These are phyloP conservation scores for Mycogona germanica DNA, from an alignment of 2,888 invertebrate genomes.

Conservation along the genomic window DNA sequence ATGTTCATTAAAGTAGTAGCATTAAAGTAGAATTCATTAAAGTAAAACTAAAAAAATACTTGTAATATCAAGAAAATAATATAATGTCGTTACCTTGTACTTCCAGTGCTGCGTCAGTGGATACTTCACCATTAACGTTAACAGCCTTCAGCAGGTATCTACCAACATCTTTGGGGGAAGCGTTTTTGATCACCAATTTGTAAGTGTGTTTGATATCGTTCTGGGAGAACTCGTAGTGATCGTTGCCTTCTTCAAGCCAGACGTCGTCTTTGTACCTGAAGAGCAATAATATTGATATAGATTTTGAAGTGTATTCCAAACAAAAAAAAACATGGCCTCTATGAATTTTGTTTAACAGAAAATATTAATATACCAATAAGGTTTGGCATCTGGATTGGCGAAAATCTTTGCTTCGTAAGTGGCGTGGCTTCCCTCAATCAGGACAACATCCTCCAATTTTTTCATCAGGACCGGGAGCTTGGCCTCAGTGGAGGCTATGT, in stretches of 20 bases:
- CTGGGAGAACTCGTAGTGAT: slow-evolving; percentile 48
- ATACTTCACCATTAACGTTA: slow-evolving; percentile 33
- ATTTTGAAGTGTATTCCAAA: slow-evolving; percentile 11
- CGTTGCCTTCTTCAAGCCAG: slow-evolving; percentile 51
- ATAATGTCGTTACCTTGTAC: slow-evolving; percentile 15
- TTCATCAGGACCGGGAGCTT: slow-evolving; percentile 16
- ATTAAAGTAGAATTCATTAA: too few relatives aligned
- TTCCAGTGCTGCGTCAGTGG: slow-evolving; percentile 17
- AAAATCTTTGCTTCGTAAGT: slow-evolving; percentile 59
- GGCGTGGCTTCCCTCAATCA: slow-evolving; percentile 53
- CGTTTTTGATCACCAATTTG: slow-evolving; percentile 54
- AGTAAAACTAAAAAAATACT: too few relatives aligned
- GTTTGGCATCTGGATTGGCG: slow-evolving; percentile 80
- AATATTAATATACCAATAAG: slow-evolving; percentile 51
- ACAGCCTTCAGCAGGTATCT: slow-evolving; percentile 30
- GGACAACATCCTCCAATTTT: slow-evolving; percentile 49
- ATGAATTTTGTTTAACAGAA: slow-evolving; percentile 10
- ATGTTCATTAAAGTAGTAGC: too few relatives aligned
- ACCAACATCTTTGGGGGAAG: slow-evolving; percentile 27
- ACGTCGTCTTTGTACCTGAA: slow-evolving; percentile 54
- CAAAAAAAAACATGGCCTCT: slow-evolving; percentile 11
- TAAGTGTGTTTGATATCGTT: slow-evolving; percentile 61
- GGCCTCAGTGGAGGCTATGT: slow-evolving; percentile 20
- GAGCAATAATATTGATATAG: slow-evolving; percentile 12
- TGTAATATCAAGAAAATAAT: slow-evolving; percentile 6